Evolutionary conservation across 2,113 vertebrate species (phyloP).

Genomic region (Brachirus orientalis): DNA sequence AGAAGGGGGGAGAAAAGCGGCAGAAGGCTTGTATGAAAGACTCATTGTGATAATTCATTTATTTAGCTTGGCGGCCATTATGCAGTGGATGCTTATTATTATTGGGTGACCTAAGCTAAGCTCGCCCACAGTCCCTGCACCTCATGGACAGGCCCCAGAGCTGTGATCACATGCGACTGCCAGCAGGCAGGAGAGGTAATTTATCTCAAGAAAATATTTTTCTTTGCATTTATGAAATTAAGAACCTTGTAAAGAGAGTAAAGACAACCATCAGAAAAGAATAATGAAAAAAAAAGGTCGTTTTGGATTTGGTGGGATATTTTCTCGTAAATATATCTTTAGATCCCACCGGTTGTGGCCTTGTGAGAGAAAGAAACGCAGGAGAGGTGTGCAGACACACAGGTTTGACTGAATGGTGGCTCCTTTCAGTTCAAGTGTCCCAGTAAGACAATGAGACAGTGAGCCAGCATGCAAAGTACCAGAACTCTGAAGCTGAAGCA

Average conservation of each 20-base stretch:
- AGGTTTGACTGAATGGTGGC: not conserved
- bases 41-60: conserved; percentile 78
- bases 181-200: conserved; percentile 66
- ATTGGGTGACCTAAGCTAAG: conserved; percentile 75
- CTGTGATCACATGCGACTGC: conserved; percentile 73
- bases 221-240: conserved; percentile 67
- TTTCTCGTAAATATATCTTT: conserved; percentile 46
- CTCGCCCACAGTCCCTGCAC: conserved; percentile 64
- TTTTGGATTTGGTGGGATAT: conserved; percentile 9
- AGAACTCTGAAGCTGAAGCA: not conserved
- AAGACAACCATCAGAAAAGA: conserved; percentile 31
- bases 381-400: not conserved
- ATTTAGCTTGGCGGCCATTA: conserved; percentile 76
- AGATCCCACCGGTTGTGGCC: conserved; percentile 52
- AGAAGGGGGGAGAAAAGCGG: conserved; percentile 23
- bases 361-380: conserved; percentile 51
- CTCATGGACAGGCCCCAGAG: conserved; percentile 60
- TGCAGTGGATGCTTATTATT: conserved; percentile 78
- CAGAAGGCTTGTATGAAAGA: conserved; percentile 60
- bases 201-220: conserved; percentile 71
- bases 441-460: conserved; percentile 11
- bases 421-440: not conserved
- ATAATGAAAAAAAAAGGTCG: not conserved
- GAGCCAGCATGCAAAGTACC: conserved; percentile 5
- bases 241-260: conserved; percentile 26